Evolutionary conservation across 2,113 vertebrate species (phyloP).

Genomic region (Philantomba maxwellii): DNA sequence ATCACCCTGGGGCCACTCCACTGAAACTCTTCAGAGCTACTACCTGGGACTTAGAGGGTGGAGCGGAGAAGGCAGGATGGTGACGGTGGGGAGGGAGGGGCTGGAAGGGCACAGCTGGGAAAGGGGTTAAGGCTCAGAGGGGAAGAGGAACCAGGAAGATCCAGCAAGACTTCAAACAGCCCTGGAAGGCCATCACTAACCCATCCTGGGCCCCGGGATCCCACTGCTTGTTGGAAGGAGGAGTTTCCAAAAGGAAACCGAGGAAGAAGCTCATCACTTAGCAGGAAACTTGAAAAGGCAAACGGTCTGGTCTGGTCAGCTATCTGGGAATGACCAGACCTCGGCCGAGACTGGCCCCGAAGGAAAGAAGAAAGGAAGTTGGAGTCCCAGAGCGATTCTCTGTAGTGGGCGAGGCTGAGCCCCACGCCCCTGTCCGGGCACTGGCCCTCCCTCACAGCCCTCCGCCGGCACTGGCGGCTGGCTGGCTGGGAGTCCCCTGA

Average conservation of each 20-base stretch:
- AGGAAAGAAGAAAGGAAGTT: conserved; percentile 60
- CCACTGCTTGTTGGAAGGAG: conserved; percentile 76
- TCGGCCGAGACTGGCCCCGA: conserved; percentile 14
- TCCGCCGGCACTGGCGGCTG: conserved; percentile 44
- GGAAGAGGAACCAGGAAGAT: conserved; percentile 74
- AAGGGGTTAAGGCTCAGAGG: conserved; percentile 78
- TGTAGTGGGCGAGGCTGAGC: conserved; percentile 25
- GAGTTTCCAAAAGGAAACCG: conserved; percentile 66
- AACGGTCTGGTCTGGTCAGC: conserved; percentile 59
- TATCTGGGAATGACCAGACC: not conserved
- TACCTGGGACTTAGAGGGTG: conserved; percentile 77
- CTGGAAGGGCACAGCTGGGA: conserved; percentile 25
- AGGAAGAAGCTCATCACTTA: conserved; percentile 75
- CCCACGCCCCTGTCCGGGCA: conserved; percentile 45
- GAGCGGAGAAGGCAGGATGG: conserved; percentile 48
- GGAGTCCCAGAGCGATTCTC: conserved; percentile 52
- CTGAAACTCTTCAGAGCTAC: conserved; percentile 76
- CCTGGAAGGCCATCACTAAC: conserved; percentile 70
- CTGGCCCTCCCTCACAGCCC: conserved; percentile 55
- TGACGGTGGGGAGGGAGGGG: not conserved
- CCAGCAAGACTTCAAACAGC: conserved; percentile 75
- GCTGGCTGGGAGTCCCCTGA: conserved; percentile 74
- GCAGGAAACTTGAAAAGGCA: conserved; percentile 66
- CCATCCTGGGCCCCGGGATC: conserved; percentile 64
- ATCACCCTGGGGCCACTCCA: conserved; percentile 85